These are phyloP conservation scores for Xestobium rufovillosum DNA, from an alignment of 2,888 invertebrate species.

Conservation along the genomic window DNA sequence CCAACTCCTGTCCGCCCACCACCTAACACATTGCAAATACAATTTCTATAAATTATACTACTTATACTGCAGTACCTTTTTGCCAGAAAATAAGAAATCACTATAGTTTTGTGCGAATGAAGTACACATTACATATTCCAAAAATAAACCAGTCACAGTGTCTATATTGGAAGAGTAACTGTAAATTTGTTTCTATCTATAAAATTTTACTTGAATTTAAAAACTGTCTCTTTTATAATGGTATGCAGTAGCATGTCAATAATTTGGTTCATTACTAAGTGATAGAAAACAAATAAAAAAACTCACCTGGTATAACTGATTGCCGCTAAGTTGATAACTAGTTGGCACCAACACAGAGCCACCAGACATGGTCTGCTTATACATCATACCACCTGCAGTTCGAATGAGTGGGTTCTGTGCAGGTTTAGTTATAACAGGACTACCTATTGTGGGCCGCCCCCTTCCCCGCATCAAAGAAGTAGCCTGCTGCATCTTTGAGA, in stretches of 20 bases:
- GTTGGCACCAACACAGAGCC: constrained; percentile 51
- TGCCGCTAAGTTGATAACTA: constrained; percentile 53
- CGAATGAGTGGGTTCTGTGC: constrained; percentile 29
- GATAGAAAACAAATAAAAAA: too few relatives aligned
- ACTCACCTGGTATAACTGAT: constrained; percentile 58
- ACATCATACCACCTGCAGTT: constrained; percentile 53
- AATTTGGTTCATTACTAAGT: too few relatives aligned
- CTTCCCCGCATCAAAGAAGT: constrained; percentile 36
- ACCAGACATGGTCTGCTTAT: constrained; percentile 56
- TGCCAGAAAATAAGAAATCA: too few relatives aligned
- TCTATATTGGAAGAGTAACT: too few relatives aligned
- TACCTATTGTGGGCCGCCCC: constrained; percentile 36
- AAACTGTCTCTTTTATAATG: too few relatives aligned
- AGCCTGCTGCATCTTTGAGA: constrained; percentile 38
- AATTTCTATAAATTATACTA: background rate
- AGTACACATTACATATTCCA: too few relatives aligned
- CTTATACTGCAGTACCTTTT: too few relatives aligned
- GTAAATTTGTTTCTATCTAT: too few relatives aligned
- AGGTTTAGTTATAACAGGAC: constrained; percentile 9
- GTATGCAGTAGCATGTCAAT: too few relatives aligned
- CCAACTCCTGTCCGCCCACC: constrained; percentile 43
- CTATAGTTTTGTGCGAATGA: too few relatives aligned
- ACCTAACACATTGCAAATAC: constrained; percentile 46
- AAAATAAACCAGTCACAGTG: too few relatives aligned
- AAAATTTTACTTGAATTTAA: too few relatives aligned